Percentiles rank a stretch among this genome's conserved stretches.
These are phyloP conservation scores for Diglossa cyanea DNA, from an alignment of 2,797 vertebrate species.

Conservation along the genomic window DNA sequence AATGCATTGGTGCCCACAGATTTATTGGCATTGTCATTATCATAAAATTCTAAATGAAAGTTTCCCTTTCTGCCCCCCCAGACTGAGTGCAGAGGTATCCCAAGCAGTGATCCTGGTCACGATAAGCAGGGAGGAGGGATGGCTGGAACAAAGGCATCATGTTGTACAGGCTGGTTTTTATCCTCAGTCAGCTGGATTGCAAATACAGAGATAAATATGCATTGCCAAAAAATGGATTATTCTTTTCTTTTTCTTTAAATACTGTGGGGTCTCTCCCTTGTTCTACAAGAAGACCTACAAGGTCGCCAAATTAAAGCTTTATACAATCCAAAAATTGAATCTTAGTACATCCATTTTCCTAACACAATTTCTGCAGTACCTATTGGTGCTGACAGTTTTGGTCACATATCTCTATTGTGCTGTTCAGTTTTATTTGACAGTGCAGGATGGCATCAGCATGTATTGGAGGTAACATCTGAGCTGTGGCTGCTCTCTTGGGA, in stretches of 20 bases:
- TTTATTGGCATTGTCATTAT: neutral
- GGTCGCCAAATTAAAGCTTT: slow-evolving; percentile 79
- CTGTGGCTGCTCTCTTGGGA: slow-evolving; percentile 73
- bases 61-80: neutral
- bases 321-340: slow-evolving; percentile 80
- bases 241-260: slow-evolving; percentile 49
- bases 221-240: neutral
- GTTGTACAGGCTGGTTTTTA: neutral
- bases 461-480: slow-evolving; percentile 82
- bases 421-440: slow-evolving; percentile 84
- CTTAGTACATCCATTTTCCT: slow-evolving; percentile 80
- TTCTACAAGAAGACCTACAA: slow-evolving; percentile 65
- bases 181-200: neutral
- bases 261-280: slow-evolving; percentile 33
- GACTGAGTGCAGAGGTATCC: neutral
- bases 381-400: slow-evolving; percentile 80
- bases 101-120: neutral
- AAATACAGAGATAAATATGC: slow-evolving; percentile 29
- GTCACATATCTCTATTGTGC: slow-evolving; percentile 73
- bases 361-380: slow-evolving; percentile 78
- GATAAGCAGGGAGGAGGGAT: neutral
- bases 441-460: slow-evolving; percentile 78
- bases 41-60: neutral
- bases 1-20: neutral
- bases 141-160: neutral